phyloP scores from a whole-genome alignment of 2,113 vertebrate genomes.

The Brachyhypopomus occidentalis region DNA sequence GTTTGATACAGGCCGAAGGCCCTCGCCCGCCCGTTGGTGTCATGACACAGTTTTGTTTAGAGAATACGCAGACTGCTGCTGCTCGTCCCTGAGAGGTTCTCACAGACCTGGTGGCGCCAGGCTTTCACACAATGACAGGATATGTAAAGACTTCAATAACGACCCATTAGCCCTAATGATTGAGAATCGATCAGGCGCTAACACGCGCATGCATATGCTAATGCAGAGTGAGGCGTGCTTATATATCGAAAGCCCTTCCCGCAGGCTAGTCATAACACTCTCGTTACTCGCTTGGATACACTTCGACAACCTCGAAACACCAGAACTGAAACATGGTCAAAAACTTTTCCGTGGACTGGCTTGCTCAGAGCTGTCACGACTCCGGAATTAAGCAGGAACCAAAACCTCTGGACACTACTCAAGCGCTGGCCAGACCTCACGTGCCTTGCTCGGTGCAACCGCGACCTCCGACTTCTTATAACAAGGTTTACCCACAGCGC shows the following conservation, averaged over 20 bases:
- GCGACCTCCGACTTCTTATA: conserved; percentile 57
- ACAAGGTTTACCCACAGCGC: conserved; percentile 65
- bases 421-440: conserved; percentile 59
- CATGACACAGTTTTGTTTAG: conserved; percentile 49
- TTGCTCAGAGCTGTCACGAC: conserved; percentile 76
- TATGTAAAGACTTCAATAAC: conserved; percentile 77
- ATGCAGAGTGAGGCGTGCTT: conserved; percentile 18
- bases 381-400: background rate
- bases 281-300: conserved; percentile 46
- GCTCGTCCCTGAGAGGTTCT: conserved; percentile 64
- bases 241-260: conserved; percentile 51
- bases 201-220: conserved; percentile 71
- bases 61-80: conserved; percentile 62
- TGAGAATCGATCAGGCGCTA: conserved; percentile 71
- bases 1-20: background rate
- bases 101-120: conserved; percentile 77
- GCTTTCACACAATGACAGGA: conserved; percentile 76
- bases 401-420: conserved; percentile 8
- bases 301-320: background rate
- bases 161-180: conserved; percentile 79
- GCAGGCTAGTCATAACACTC: conserved; percentile 2
- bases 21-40: conserved; percentile 50
- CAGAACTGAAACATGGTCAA: conserved; percentile 65
- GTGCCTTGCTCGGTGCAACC: conserved; percentile 73
- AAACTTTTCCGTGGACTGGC: conserved; percentile 82